Percentiles rank a stretch among this genome's conserved stretches.
Evolutionary conservation across 2,888 invertebrate species (phyloP).

Genomic region (Vanessa cardui): DNA sequence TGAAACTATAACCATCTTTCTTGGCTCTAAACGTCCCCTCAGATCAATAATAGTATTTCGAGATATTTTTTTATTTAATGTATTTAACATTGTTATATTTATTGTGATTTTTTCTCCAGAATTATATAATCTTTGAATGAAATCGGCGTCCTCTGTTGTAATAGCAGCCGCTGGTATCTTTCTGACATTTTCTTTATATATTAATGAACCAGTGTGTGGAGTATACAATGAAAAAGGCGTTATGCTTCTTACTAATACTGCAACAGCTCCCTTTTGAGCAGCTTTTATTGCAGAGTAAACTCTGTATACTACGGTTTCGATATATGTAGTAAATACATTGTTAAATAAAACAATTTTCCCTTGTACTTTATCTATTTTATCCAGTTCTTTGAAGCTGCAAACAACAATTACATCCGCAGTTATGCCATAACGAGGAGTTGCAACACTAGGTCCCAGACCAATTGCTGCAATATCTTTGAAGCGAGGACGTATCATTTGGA

Average conservation of each 20-base stretch:
- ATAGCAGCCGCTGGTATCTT: slow-evolving; percentile 89
- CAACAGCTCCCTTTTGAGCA: slow-evolving; percentile 88
- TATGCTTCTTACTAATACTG: slow-evolving; percentile 88
- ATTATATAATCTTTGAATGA: slow-evolving; percentile 85
- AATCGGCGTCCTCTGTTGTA: slow-evolving; percentile 89
- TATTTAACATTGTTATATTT: slow-evolving; percentile 86
- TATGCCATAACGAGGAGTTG: slow-evolving; percentile 87
- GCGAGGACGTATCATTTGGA: slow-evolving; percentile 85
- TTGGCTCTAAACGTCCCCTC: slow-evolving; percentile 71
- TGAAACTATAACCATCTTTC: slow-evolving; percentile 87
- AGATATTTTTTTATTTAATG: slow-evolving; percentile 81
- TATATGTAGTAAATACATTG: slow-evolving; percentile 85
- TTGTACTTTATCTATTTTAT: slow-evolving; percentile 69
- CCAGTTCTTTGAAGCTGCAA: slow-evolving; percentile 85
- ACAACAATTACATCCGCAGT: slow-evolving; percentile 89
- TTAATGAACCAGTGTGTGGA: slow-evolving; percentile 89
- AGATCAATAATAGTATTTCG: slow-evolving; percentile 89
- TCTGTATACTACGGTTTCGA: slow-evolving; percentile 86
- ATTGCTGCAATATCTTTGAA: slow-evolving; percentile 84
- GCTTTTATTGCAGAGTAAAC: slow-evolving; percentile 85
- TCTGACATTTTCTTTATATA: slow-evolving; percentile 80
- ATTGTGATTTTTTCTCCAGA: slow-evolving; percentile 76
- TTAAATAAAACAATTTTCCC: slow-evolving; percentile 91
- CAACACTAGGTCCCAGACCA: slow-evolving; percentile 87
- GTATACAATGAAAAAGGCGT: slow-evolving; percentile 89